Evolutionary conservation across 2,888 invertebrate species (phyloP).

Genomic region (Neoaliturus tenellus): DNA sequence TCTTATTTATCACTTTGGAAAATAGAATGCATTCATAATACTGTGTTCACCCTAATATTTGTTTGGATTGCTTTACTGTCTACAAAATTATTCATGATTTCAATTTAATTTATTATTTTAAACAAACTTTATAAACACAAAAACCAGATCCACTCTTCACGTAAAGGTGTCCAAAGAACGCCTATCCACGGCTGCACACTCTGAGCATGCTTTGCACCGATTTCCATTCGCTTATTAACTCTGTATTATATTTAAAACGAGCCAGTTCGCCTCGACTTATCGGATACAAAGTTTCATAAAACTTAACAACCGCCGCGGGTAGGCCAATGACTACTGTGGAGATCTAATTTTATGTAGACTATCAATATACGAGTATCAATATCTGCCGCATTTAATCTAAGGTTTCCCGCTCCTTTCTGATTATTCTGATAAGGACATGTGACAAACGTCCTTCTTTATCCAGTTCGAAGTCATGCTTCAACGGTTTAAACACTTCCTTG

Average conservation of each 20-base stretch:
- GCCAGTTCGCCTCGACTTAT: background rate
- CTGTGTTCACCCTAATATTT: too few species aligned
- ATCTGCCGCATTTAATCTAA: background rate
- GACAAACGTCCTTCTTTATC: background rate
- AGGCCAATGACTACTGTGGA: background rate
- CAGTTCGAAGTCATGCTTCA: background rate
- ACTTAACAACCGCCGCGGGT: background rate
- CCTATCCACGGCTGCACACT: too few species aligned
- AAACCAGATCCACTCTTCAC: too few species aligned
- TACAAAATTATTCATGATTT: too few species aligned
- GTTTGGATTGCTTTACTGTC: too few species aligned
- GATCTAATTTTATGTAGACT: background rate
- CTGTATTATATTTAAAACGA: background rate
- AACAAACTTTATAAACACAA: too few species aligned
- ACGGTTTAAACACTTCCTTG: too few species aligned
- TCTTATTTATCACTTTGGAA: too few species aligned
- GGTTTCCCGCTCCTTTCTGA: background rate
- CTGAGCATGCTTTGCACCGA: too few species aligned
- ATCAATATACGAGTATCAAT: background rate
- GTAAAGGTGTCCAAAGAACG: too few species aligned
- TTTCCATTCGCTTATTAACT: background rate
- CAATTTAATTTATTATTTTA: too few species aligned
- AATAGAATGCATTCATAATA: too few species aligned
- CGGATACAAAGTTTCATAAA: slow-evolving; percentile 20
- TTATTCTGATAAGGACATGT: background rate